Evolutionary conservation across 2,113 vertebrate genomes (phyloP).

Genomic region (Onychorhynchus coronatus): DNA sequence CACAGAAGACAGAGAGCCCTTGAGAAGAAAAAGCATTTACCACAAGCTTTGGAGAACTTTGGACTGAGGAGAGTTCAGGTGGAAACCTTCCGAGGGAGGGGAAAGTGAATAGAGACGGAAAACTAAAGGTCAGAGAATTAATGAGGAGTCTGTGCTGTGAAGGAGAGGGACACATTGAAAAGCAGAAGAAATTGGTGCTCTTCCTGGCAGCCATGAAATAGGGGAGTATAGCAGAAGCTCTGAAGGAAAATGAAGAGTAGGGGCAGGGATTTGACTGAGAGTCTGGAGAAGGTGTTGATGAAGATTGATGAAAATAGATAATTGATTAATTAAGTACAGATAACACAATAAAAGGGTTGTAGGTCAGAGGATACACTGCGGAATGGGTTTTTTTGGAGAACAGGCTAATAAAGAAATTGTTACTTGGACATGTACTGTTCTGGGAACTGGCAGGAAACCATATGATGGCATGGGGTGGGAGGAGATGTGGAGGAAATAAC

Average conservation of each 20-base stretch:
- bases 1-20: fast-evolving
- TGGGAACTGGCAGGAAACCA: background rate
- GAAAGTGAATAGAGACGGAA: background rate
- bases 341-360: background rate
- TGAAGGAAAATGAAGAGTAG: background rate
- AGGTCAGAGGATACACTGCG: background rate
- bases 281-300: background rate
- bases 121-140: background rate
- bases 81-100: background rate
- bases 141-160: background rate
- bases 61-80: background rate
- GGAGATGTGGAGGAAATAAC: background rate
- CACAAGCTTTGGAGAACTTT: background rate
- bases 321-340: background rate
- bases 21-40: background rate
- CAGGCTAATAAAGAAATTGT: background rate
- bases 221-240: background rate
- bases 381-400: background rate
- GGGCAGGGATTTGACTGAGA: background rate
- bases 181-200: background rate
- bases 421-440: background rate
- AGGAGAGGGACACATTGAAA: background rate
- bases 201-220: background rate
- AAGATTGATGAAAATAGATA: background rate
- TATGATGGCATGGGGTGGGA: background rate